Conservation (phyloP, 2,797 vertebrate genomes). For the Chiloscyllium punctatum region DNA sequence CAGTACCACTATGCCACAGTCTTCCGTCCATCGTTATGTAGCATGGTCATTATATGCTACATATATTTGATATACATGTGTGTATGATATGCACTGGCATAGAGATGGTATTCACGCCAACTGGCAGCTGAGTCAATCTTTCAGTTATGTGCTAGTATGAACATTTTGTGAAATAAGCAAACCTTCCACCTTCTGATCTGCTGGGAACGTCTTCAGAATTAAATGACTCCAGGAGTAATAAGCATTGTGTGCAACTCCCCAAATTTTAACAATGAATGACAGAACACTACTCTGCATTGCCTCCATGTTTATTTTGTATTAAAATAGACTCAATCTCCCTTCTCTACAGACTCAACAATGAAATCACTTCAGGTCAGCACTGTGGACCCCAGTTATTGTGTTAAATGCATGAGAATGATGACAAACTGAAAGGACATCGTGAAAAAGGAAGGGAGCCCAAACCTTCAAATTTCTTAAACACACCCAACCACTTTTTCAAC, state of each 20-base stretch:
- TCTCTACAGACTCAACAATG: background rate
- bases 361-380: background rate
- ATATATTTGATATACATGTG: no score
- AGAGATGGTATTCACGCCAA: no score
- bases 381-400: background rate
- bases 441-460: background rate
- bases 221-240: background rate
- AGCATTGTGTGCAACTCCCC: background rate
- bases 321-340: background rate
- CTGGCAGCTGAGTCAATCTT: background rate
- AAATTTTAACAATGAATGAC: background rate
- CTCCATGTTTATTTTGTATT: background rate
- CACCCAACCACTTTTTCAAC: no score
- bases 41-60: background rate
- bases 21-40: background rate
- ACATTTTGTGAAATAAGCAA: background rate
- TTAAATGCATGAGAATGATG: background rate
- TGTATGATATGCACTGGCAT: background rate
- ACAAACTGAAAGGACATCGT: no score
- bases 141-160: no score
- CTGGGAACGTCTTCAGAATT: background rate
- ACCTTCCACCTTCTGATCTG: no score
- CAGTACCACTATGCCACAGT: no score
- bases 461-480: background rate
- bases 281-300: background rate